Evolutionary conservation across 1,140 invertebrate species (phyloP).

Genomic region (Eumaeus atala): DNA sequence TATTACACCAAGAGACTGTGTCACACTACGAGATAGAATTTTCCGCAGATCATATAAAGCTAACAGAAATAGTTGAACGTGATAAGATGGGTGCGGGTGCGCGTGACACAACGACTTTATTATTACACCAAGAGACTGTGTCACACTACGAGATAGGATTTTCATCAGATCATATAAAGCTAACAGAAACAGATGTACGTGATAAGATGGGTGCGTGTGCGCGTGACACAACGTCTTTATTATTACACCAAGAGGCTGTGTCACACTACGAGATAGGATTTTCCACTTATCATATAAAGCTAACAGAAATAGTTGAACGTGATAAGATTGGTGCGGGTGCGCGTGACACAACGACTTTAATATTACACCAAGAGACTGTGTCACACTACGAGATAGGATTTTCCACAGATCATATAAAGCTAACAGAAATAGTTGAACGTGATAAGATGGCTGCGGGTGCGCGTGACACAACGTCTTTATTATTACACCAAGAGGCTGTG

Average conservation of each 20-base stretch:
- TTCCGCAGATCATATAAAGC: slow-evolving; percentile 23
- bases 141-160: slow-evolving; percentile 9
- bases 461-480: slow-evolving; percentile 53
- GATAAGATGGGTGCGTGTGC: slow-evolving; percentile 49
- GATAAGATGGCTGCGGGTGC: slow-evolving; percentile 48
- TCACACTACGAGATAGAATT: slow-evolving; percentile 9
- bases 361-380: slow-evolving; percentile 23
- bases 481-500: slow-evolving; percentile 23
- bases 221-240: slow-evolving; percentile 53
- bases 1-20: slow-evolving; percentile 23
- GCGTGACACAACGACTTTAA: slow-evolving; percentile 53
- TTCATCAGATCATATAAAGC: slow-evolving; percentile 25
- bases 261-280: slow-evolving; percentile 9
- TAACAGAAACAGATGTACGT: slow-evolving; percentile 50
- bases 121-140: slow-evolving; percentile 23
- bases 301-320: slow-evolving; percentile 50
- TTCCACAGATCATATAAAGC: slow-evolving; percentile 25
- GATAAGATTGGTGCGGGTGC: slow-evolving; percentile 48
- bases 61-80: slow-evolving; percentile 50
- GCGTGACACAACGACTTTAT: slow-evolving; percentile 53
- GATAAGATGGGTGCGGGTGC: slow-evolving; percentile 48
- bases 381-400: slow-evolving; percentile 9
- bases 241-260: slow-evolving; percentile 23
- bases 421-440: slow-evolving; percentile 50
- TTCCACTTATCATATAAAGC: slow-evolving; percentile 24